phyloP scores from a whole-genome alignment of 2,888 invertebrate species.

The Kuschelorhynchus macadamiae region DNA sequence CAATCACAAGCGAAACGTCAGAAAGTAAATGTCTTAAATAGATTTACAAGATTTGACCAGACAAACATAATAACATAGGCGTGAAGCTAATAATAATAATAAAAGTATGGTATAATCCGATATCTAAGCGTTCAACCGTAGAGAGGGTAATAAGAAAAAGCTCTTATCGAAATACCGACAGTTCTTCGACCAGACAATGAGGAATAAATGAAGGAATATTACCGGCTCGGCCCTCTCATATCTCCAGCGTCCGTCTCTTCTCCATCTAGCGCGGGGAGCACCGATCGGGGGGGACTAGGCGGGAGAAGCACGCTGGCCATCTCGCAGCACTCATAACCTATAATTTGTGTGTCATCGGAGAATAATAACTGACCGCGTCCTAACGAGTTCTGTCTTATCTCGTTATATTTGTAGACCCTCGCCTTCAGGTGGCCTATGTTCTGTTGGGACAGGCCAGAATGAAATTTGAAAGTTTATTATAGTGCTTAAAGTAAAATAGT shows the following conservation, averaged over 20 bases:
- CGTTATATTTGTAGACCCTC: slow-evolving; percentile 62
- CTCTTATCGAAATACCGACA: no score
- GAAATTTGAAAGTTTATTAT: no score
- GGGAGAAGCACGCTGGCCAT: slow-evolving; percentile 22
- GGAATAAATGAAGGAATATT: background rate
- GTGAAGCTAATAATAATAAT: no score
- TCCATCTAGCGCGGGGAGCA: background rate
- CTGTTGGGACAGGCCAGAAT: background rate
- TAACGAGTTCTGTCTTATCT: slow-evolving; percentile 67
- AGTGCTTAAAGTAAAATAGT: no score
- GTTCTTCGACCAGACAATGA: background rate
- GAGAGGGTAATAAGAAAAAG: no score
- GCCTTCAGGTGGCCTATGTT: slow-evolving; percentile 51
- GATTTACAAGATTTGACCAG: no score
- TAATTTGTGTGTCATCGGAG: slow-evolving; percentile 69
- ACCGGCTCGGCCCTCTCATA: background rate
- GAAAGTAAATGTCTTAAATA: no score
- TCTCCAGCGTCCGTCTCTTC: background rate
- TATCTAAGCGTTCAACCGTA: no score
- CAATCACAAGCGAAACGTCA: no score
- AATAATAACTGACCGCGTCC: slow-evolving; percentile 66
- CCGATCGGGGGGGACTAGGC: slow-evolving; percentile 1
- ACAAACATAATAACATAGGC: no score
- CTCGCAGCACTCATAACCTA: slow-evolving; percentile 60
- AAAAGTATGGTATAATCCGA: no score